A percentile compares a stretch with the other conserved stretches of the same genome.
phyloP scores from a whole-genome alignment of 2,888 invertebrate genomes.

The Diploptera punctata region DNA sequence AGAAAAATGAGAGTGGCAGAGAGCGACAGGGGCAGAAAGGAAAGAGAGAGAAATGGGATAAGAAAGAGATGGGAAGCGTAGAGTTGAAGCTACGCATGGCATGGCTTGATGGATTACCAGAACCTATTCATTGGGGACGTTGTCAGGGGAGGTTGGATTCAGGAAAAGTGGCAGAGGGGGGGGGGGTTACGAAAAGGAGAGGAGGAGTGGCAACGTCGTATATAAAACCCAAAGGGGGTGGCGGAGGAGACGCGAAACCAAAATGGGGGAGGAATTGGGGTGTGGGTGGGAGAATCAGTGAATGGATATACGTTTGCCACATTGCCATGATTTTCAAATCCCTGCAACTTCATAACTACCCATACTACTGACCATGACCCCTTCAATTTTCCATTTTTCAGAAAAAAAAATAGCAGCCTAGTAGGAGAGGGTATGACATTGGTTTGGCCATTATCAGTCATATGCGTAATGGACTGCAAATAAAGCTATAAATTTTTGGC shows the following conservation, averaged over 20 bases:
- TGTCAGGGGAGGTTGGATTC: slow-evolving; percentile 21
- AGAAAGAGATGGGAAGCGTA: slow-evolving; percentile 41
- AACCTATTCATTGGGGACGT: slow-evolving; percentile 31
- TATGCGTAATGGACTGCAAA: background rate
- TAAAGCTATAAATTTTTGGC: background rate
- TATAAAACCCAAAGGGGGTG: slow-evolving; percentile 17
- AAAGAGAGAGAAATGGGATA: slow-evolving; percentile 43
- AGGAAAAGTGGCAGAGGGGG: too few species aligned
- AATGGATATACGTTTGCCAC: background rate
- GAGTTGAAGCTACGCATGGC: slow-evolving; percentile 37
- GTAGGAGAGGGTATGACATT: background rate
- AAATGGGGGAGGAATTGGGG: slow-evolving; percentile 3
- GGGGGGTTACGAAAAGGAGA: slow-evolving; percentile 7
- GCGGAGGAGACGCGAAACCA: slow-evolving; percentile 6
- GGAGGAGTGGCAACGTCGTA: slow-evolving; percentile 30
- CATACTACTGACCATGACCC: background rate
- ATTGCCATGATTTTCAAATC: slow-evolving; percentile 10
- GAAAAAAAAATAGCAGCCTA: background rate
- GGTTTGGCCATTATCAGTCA: background rate
- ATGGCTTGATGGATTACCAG: slow-evolving; percentile 40
- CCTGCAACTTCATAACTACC: background rate
- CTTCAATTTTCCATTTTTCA: slow-evolving; percentile 1
- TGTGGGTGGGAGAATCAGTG: background rate
- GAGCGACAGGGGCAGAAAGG: slow-evolving; percentile 52
- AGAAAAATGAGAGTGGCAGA: slow-evolving; percentile 68